Evolutionary conservation across 2,797 vertebrate genomes (phyloP), one percentile per base, ranked within the genome.

Genomic region (Crenichthys baileyi): DNA sequence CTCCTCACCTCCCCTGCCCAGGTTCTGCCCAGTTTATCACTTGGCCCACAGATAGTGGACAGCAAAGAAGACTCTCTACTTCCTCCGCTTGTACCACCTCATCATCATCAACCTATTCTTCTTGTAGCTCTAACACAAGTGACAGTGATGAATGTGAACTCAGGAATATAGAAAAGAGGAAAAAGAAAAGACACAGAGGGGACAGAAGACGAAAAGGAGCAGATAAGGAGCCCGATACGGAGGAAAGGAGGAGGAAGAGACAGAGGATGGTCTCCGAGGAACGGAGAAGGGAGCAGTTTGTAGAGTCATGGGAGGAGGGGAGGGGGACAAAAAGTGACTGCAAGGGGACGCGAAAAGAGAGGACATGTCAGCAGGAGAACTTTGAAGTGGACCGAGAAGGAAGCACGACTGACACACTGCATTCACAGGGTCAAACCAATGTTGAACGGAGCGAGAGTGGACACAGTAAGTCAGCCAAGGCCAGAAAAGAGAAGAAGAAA

Each of bases 401-500:
- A 31, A 90, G 86, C 46, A 13, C 6, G 51, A 72, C 50, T 70
- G 78, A 63, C 9, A 86, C 82, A 48, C 81, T 80, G 18, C 89
- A 89, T 5, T 76, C 85, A 86, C 78, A 92, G 61, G 50, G 88
- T 77, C 91, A 93, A 48, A 46, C 22, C 29, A 92, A 50, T 11
- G 72, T 80, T 44, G 89, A 88, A 18, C 83, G 83, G 58, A 68
- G 29, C 8, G 83, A 82, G 74, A 82, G 58, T 31, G 88, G 75
- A 82, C 70, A 78, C 46, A 78, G 79, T 26, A 86, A 89, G n/a
- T 24, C 85, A 2, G 80, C 87, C 46, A 96, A 94, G 88, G 46
- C 79, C 63, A 97, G 90, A 86, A 97, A 94, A 83, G 90, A 94
- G 53, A 96, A 94, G 93, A 97, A 95, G 87, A 95, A 95, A 92